A percentile compares a stretch with the other conserved stretches of the same genome.
phyloP scores from a whole-genome alignment of 2,113 vertebrate species.

The Dermatemys mawii region DNA sequence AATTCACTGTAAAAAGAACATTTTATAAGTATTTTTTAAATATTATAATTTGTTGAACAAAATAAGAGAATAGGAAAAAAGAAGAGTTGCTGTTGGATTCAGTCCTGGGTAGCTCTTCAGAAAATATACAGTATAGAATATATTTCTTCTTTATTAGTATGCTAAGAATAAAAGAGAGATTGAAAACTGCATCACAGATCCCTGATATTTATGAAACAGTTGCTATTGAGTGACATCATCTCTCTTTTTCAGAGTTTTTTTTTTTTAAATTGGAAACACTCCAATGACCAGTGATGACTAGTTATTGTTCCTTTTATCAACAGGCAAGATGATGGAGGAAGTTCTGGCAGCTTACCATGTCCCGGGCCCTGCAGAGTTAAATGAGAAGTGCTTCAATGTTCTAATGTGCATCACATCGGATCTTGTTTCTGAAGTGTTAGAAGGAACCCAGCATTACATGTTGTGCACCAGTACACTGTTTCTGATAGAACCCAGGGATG shows the following conservation, averaged over 20 bases:
- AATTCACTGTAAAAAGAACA: not conserved
- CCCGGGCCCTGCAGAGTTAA: constrained; percentile 81
- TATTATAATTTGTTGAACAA: not conserved
- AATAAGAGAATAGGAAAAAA: not conserved
- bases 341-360: constrained; percentile 79
- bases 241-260: constrained; percentile 53
- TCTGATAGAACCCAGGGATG: constrained; percentile 77
- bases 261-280: constrained; percentile 54
- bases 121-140: not conserved
- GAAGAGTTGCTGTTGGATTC: not conserved
- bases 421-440: constrained; percentile 77
- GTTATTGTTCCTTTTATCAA: constrained; percentile 87
- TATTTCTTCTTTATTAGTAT: not conserved
- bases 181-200: not conserved
- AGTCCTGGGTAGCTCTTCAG: not conserved
- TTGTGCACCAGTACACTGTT: constrained; percentile 72
- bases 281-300: constrained; percentile 78
- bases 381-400: constrained; percentile 75
- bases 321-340: constrained; percentile 84
- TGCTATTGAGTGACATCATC: constrained; percentile 49
- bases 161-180: not conserved
- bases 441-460: constrained; percentile 77
- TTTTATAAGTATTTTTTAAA: not conserved
- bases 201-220: constrained; percentile 20
- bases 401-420: constrained; percentile 75